Base-by-base conservation (phyloP, 2,797 vertebrate species). In the Myotis myotis region DNA sequence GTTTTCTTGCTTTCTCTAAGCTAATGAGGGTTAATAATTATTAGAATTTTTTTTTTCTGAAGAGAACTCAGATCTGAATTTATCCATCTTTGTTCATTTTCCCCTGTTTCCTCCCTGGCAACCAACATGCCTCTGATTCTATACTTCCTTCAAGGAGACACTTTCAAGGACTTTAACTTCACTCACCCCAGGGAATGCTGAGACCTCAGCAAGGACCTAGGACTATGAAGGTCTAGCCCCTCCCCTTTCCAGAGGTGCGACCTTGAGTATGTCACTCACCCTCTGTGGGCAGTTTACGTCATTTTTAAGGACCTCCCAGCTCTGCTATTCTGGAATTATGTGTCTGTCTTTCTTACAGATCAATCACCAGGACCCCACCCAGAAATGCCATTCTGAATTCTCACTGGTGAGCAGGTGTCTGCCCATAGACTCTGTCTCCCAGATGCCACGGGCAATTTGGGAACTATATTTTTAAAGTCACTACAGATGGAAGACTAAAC, bases 401-500 rank as follows among this genome's bases (percentile, higher is more conserved):
- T 92, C 13, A 8, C 25, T 94, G 78, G 92, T 3, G 8, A 57
- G 87, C 89, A 97, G 96, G 93, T 97, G 96, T 95, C 97, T 93
- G 81, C 89, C 85, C 92, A 85, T 74, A 93, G 93, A 85, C 78
- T 30, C 36, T 1, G 25, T 44, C 95, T 79, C 87, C 82, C 81
- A 94, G 96, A 96, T 93, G 92, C 92, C 75, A 71, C 66, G 74
- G 76, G 92, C 96, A 96, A 95, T 92, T 97, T 96, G 74, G 78
- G 92, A 96, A 41, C 64, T 88, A 16, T 96, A 96, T 96, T 96
- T 96, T 97, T 95, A 95, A 97, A 97, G 96, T 91, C 78, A 44
- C 57, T 89, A 90, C 96, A 96, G 97, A 97, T 96, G 96, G 70
- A 95, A 85, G 96, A 92, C 57, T 83, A 93, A 95, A 91, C 20